A percentile compares a stretch with the other conserved stretches of the same genome.
Evolutionary conservation across 2,797 vertebrate genomes (phyloP).

Genomic region (Xiphorhynchus erythropygius): DNA sequence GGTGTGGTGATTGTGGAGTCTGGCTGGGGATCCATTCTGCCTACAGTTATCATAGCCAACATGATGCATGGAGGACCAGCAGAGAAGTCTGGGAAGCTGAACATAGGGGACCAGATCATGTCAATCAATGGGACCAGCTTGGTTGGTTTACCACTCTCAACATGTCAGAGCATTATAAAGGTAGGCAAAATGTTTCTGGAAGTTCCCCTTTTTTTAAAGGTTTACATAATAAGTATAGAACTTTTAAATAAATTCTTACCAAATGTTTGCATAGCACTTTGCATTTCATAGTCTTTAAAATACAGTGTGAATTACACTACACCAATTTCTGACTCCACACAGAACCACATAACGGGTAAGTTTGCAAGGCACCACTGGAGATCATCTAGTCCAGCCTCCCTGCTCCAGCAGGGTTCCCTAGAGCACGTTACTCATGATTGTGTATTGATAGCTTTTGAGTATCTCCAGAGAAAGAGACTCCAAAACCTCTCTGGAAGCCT

Average conservation of each 20-base stretch:
- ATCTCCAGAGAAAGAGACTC: neutral
- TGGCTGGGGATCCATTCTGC: conserved; percentile 97
- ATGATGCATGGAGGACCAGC: conserved; percentile 97
- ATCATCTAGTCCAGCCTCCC: neutral
- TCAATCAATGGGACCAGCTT: conserved; percentile 97
- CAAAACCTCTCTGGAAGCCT: neutral
- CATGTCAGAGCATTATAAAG: conserved; percentile 98
- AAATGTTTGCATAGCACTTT: neutral
- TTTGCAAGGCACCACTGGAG: neutral
- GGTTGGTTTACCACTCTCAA: conserved; percentile 93
- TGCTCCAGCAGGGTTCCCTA: neutral
- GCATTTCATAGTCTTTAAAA: neutral
- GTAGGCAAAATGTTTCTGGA: conserved; percentile 63
- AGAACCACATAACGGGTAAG: neutral
- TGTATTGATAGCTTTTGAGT: neutral
- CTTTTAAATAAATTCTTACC: neutral
- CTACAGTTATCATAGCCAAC: conserved; percentile 96
- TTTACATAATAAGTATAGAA: neutral
- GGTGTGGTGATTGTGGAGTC: conserved; percentile 96
- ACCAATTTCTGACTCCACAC: neutral
- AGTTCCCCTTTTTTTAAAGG: neutral
- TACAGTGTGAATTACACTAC: neutral
- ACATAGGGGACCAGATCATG: conserved; percentile 98
- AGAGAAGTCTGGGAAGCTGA: conserved; percentile 91
- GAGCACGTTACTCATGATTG: neutral